Evolutionary conservation across 2,113 vertebrate species (phyloP).

Genomic region (Notarius quadriscutis): DNA sequence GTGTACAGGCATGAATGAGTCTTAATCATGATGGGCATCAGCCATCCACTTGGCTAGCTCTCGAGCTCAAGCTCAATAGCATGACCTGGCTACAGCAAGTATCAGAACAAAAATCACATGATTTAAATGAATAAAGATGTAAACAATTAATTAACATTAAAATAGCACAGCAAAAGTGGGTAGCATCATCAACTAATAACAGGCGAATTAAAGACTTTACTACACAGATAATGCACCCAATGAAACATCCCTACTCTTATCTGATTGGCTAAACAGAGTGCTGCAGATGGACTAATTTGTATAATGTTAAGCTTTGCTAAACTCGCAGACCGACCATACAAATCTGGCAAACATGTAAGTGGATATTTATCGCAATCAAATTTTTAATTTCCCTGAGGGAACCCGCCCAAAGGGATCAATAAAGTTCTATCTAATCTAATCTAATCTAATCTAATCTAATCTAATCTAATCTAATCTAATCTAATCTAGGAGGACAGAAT

Average conservation of each 20-base stretch:
- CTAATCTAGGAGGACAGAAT: neutral
- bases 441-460: no score
- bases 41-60: no score
- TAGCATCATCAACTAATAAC: neutral
- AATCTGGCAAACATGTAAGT: neutral
- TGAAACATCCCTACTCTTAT: neutral
- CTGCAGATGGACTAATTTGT: neutral
- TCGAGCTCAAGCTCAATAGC: no score
- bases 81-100: neutral
- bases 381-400: no score
- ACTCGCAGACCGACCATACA: neutral
- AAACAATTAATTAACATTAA: neutral
- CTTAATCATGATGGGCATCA: no score
- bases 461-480: no score
- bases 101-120: neutral
- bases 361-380: neutral
- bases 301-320: no score
- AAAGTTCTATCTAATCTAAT: no score
- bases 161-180: neutral
- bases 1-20: no score
- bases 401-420: no score
- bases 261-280: neutral
- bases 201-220: neutral
- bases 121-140: no score
- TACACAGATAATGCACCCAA: neutral